Conservation (phyloP, 2,113 vertebrate species). For the Neoarius graeffei region DNA sequence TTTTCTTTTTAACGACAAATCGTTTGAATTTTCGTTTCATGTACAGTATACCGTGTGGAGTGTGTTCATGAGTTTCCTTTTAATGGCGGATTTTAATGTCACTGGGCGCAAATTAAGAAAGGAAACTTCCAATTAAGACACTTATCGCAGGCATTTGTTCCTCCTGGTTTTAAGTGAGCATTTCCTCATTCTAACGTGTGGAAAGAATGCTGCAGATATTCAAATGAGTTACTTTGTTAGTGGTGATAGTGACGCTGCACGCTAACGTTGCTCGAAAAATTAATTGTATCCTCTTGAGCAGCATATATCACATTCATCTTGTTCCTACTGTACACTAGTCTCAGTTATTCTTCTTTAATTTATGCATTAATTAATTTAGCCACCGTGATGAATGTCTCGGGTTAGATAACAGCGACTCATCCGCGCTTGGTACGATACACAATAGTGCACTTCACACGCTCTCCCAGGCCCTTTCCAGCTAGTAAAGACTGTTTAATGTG, state of each 20-base stretch:
- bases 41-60: slow-evolving; percentile 55
- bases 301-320: slow-evolving; percentile 70
- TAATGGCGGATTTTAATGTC: slow-evolving; percentile 66
- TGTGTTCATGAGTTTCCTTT: slow-evolving; percentile 52
- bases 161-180: slow-evolving; percentile 58
- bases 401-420: slow-evolving; percentile 63
- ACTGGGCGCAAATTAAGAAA: slow-evolving; percentile 69
- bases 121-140: slow-evolving; percentile 72
- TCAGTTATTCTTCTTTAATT: slow-evolving; percentile 74
- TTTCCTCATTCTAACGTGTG: slow-evolving; percentile 68
- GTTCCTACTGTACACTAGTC: slow-evolving; percentile 67
- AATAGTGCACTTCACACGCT: slow-evolving; percentile 56
- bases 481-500: slow-evolving; percentile 36
- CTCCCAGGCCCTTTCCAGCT: slow-evolving; percentile 56
- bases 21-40: slow-evolving; percentile 62
- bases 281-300: slow-evolving; percentile 72
- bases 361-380: slow-evolving; percentile 76
- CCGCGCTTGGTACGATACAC: slow-evolving; percentile 50
- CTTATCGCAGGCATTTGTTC: slow-evolving; percentile 60
- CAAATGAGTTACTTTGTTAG: slow-evolving; percentile 75
- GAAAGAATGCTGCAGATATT: slow-evolving; percentile 69
- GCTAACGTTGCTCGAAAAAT: slow-evolving; percentile 66
- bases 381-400: slow-evolving; percentile 72
- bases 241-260: slow-evolving; percentile 62
- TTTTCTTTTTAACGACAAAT: slow-evolving; percentile 61